A percentile compares a stretch with the other conserved stretches of the same genome.
Evolutionary conservation across 2,797 vertebrate genomes (phyloP).

Genomic region (Gymnoscopelus microlampas): DNA sequence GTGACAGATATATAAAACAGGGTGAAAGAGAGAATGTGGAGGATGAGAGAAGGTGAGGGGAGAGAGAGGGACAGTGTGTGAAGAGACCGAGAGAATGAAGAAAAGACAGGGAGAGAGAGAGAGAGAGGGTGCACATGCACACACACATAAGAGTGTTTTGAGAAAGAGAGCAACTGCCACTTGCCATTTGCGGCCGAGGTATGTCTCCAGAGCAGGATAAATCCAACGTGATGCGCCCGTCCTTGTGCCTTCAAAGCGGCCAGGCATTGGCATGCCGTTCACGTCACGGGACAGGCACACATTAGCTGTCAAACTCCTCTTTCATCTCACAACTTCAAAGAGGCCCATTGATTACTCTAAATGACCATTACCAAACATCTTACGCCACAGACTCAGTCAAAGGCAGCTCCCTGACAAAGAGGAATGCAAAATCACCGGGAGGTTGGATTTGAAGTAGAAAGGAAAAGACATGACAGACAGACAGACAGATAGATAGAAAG

Average conservation of each 20-base stretch:
- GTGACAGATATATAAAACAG: conserved; percentile 81
- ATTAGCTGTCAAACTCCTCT: conserved; percentile 84
- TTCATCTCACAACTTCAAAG: conserved; percentile 86
- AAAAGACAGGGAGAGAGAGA: background rate
- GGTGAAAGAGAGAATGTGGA: conserved; percentile 51
- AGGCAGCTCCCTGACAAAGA: conserved; percentile 71
- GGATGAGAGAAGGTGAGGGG: conserved; percentile 43
- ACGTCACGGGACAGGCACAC: conserved; percentile 81
- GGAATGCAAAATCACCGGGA: conserved; percentile 70
- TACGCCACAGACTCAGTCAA: conserved; percentile 69
- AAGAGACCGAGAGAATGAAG: conserved; percentile 10
- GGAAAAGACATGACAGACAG: conserved; percentile 5
- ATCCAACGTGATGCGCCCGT: conserved; percentile 76
- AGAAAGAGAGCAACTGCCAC: conserved; percentile 68
- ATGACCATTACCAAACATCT: conserved; percentile 86
- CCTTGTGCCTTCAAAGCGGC: conserved; percentile 78
- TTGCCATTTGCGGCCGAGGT: conserved; percentile 72
- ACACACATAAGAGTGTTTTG: background rate
- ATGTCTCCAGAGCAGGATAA: conserved; percentile 74
- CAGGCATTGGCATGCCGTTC: conserved; percentile 80
- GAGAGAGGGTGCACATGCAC: background rate
- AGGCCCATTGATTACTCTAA: conserved; percentile 85
- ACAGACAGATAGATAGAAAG: background rate
- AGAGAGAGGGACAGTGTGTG: conserved; percentile 4
- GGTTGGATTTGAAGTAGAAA: conserved; percentile 57